Percentiles rank a stretch among this genome's conserved stretches.
Evolutionary conservation across 2,797 vertebrate species (phyloP).

Genomic region (Sebastes nivosus): DNA sequence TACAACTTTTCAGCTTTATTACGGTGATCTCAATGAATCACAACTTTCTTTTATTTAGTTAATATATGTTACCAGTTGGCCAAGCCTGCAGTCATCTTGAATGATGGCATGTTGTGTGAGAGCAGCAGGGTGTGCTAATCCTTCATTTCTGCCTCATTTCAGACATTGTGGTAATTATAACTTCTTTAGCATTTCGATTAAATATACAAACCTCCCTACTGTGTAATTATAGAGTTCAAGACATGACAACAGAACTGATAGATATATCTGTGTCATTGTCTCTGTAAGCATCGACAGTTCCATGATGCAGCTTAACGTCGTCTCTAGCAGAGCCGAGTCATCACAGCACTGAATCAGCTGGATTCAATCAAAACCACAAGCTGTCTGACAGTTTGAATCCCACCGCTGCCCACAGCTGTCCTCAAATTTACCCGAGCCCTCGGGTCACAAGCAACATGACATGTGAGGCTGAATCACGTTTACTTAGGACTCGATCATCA

Average conservation of each 20-base stretch:
- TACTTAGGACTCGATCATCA: conserved; percentile 12
- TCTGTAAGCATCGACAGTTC: background rate
- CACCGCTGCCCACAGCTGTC: conserved; percentile 30
- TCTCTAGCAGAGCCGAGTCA: background rate
- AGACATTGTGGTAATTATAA: background rate
- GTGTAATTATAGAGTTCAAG: background rate
- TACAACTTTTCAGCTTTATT: background rate
- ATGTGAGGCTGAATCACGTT: conserved; percentile 54
- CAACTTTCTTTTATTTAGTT: background rate
- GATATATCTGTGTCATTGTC: background rate
- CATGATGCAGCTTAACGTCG: background rate
- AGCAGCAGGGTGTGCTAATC: background rate
- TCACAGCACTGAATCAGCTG: conserved; percentile 11
- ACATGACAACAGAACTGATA: background rate
- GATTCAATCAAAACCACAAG: background rate
- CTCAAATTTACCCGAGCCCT: conserved; percentile 22
- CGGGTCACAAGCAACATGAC: conserved; percentile 41
- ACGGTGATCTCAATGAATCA: background rate
- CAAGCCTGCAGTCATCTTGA: background rate
- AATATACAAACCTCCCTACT: background rate
- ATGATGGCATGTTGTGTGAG: background rate
- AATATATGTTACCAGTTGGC: background rate
- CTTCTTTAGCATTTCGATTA: background rate
- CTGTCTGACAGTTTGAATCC: conserved; percentile 11
- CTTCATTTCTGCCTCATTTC: background rate